Evolutionary conservation across 2,797 vertebrate genomes (phyloP).

Genomic region (Orestias chungarensis): DNA sequence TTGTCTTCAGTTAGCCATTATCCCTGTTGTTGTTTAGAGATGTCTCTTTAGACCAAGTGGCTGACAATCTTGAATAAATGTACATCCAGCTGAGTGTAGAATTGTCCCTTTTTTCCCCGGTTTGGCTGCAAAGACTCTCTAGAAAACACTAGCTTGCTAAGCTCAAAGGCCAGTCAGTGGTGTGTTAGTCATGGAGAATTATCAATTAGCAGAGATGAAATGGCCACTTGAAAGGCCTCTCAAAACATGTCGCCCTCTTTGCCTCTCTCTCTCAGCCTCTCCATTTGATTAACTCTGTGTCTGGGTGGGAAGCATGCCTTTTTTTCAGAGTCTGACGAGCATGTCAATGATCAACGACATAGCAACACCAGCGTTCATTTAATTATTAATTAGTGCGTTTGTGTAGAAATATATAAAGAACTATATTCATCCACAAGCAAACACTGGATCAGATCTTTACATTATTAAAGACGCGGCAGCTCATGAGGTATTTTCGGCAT

Average conservation of each 20-base stretch:
- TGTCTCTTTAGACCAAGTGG: slow-evolving; percentile 30
- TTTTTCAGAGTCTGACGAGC: slow-evolving; percentile 48
- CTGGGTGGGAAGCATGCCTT: slow-evolving; percentile 37
- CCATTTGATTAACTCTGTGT: slow-evolving; percentile 53
- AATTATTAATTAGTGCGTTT: slow-evolving; percentile 50
- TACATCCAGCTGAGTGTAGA: slow-evolving; percentile 48
- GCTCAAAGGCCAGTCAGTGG: slow-evolving; percentile 71
- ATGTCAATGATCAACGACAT: slow-evolving; percentile 45
- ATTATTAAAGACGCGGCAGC: slow-evolving; percentile 32
- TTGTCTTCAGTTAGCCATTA: slow-evolving; percentile 24
- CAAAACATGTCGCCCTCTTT: slow-evolving; percentile 62
- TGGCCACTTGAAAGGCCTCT: slow-evolving; percentile 77
- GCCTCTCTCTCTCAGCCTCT: slow-evolving; percentile 44
- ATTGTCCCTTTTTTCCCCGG: slow-evolving; percentile 32
- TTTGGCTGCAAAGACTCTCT: slow-evolving; percentile 40
- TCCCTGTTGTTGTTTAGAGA: slow-evolving; percentile 37
- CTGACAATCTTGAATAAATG: slow-evolving; percentile 42
- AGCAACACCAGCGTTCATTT: slow-evolving; percentile 47
- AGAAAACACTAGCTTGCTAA: slow-evolving; percentile 62
- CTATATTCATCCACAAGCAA: slow-evolving; percentile 32
- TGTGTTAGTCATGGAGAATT: slow-evolving; percentile 73
- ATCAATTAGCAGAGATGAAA: slow-evolving; percentile 80
- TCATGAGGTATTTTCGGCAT: not conserved
- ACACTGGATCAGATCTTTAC: slow-evolving; percentile 20
- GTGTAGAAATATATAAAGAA: slow-evolving; percentile 25